Conservation (phyloP, 2,888 invertebrate genomes). For the Diarsia dahlii region DNA sequence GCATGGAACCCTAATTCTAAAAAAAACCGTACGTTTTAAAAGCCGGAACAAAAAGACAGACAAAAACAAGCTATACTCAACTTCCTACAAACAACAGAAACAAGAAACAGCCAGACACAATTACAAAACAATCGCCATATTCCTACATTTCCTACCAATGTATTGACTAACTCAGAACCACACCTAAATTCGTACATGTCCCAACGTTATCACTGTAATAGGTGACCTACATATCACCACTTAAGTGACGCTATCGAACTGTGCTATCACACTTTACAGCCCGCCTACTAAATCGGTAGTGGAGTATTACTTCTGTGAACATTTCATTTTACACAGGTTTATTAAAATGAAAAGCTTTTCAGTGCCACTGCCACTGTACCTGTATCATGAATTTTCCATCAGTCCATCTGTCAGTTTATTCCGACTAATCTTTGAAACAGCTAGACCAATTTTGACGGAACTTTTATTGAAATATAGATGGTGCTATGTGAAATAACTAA, state of each 20-base stretch:
- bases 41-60: neutral
- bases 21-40: no score
- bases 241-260: conserved; percentile 77
- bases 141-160: conserved; percentile 18
- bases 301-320: conserved; percentile 10
- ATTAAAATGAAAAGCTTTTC: neutral
- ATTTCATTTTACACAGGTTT: conserved; percentile 13
- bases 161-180: conserved; percentile 43
- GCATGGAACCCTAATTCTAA: no score
- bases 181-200: conserved; percentile 64
- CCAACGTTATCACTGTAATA: conserved; percentile 75
- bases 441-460: no score
- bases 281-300: conserved; percentile 59
- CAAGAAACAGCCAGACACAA: conserved; percentile 1
- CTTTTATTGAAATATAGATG: no score
- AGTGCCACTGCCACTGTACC: neutral
- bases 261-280: conserved; percentile 69
- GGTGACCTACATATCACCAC: conserved; percentile 83
- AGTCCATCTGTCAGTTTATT: no score
- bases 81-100: neutral
- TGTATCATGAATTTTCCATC: no score
- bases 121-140: conserved; percentile 47
- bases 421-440: no score
- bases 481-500: no score
- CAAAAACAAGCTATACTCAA: neutral